Base-by-base conservation (phyloP, 2,888 invertebrate species). In the Tiliacea aurago region DNA sequence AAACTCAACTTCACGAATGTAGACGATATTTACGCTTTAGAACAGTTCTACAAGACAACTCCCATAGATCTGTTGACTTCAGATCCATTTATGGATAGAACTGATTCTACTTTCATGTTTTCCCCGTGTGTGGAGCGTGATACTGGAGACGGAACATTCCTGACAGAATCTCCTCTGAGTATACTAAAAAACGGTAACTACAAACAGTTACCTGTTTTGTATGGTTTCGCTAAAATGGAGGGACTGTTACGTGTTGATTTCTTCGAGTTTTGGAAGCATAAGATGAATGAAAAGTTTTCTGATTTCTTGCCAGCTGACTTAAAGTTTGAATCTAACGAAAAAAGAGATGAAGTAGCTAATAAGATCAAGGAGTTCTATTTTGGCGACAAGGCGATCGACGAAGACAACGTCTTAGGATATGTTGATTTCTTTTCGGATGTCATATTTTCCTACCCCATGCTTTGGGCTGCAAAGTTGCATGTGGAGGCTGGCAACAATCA, bases 361-460 rank as follows among this genome's bases (percentile, higher is more conserved):
- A 41, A 61, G 45, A 72, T 93, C 0, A 93, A 91, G 68, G 45
- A 87, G n/a, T 91, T 89, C 80, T 92, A 91, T 77, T 93, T 93
- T 81, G 92, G 90, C 6, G 76, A 89, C 1, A 77, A 90, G 41
- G 73, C 85, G 0, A 76, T 94, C 0, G 81, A 64, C 2, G 82
- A 87, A 9, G 81, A 88, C 0, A 89, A 83, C 45, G 75, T 92
- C 68, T 76, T 90, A n/a, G 68, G 68, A 4, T 94, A 86, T 59
- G 80, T 93, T 0, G 84, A 93, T 73, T 94, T 86, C 62, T 92
- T 90, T 59, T 83, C 91, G 4, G 96, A 97, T 96, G 68, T 88
- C 0, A 37, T 80, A 20, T 91, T 93, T 70, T 77, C 81, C 0
- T 88, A 88, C 73, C 78, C 91, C 1, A 86, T 86, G 18, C 61